Percentiles rank a stretch among this genome's conserved stretches.
Evolutionary conservation across 1,140 invertebrate species (phyloP).

Genomic region (Lucilia cuprina): DNA sequence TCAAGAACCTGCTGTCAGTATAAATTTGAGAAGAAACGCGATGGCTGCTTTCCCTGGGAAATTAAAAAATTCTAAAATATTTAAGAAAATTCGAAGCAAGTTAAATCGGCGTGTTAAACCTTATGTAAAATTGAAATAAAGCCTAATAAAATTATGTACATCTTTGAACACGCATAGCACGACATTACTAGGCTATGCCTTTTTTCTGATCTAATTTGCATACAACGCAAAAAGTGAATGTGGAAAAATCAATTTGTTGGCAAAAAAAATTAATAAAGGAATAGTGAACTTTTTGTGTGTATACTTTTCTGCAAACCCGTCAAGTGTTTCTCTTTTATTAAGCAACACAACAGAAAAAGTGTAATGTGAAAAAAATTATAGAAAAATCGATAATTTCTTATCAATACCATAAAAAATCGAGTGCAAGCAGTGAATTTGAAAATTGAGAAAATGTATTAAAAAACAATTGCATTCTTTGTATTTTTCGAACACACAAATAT

Average conservation of each 20-base stretch:
- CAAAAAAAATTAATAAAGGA: not conserved
- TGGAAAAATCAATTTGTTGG: slow-evolving; percentile 32
- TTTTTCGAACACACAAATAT: not conserved
- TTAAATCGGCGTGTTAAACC: slow-evolving; percentile 29
- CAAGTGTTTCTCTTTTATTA: not conserved
- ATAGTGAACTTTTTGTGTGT: not conserved
- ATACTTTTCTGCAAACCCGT: not conserved
- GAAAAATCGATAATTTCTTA: slow-evolving; percentile 7
- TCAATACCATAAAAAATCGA: not conserved
- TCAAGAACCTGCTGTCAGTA: slow-evolving; percentile 87
- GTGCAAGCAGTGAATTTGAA: not conserved
- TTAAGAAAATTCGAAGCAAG: slow-evolving; percentile 30
- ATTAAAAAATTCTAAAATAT: slow-evolving; percentile 50
- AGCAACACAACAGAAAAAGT: not conserved
- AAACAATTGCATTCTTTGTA: slow-evolving; percentile 22
- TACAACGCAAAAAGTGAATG: slow-evolving; percentile 27
- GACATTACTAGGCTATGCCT: not conserved
- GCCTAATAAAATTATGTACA: slow-evolving; percentile 22
- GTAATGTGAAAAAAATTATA: not conserved
- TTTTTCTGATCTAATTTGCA: slow-evolving; percentile 19
- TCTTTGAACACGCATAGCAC: slow-evolving; percentile 13
- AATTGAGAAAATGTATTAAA: slow-evolving; percentile 9
- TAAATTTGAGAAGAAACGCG: slow-evolving; percentile 79
- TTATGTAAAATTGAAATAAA: slow-evolving; percentile 26
- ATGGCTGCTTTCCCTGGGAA: slow-evolving; percentile 76